Percentiles rank a stretch among this genome's conserved stretches.
Evolutionary conservation across 2,113 vertebrate species (phyloP).

Genomic region (Cnemophilus loriae): DNA sequence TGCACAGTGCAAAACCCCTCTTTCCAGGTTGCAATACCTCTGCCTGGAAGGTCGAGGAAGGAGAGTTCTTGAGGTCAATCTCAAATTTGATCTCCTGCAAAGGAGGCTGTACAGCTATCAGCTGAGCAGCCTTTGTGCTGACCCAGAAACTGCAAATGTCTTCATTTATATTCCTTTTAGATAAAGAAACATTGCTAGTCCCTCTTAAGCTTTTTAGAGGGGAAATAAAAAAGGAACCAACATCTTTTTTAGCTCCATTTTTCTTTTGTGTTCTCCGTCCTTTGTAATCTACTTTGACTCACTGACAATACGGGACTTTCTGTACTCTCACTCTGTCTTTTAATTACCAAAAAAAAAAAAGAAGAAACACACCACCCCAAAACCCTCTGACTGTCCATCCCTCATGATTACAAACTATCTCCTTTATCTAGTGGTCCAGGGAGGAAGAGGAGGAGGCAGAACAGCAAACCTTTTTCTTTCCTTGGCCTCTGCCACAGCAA

Average conservation of each 20-base stretch:
- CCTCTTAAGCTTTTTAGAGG: conserved; percentile 49
- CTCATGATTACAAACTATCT: conserved; percentile 41
- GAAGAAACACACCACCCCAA: not conserved
- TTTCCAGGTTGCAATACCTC: not conserved
- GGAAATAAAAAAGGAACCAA: not conserved
- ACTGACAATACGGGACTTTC: conserved; percentile 42
- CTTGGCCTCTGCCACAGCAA: conserved; percentile 1
- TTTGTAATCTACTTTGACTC: conserved; percentile 68
- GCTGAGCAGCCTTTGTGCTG: conserved; percentile 54
- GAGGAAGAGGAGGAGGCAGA: conserved; percentile 16
- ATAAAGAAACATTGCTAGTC: conserved; percentile 54
- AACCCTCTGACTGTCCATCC: not conserved
- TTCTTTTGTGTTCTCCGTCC: conserved; percentile 32
- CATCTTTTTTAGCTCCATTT: conserved; percentile 40
- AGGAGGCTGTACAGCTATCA: not conserved
- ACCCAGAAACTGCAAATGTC: conserved; percentile 60
- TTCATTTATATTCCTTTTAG: conserved; percentile 63
- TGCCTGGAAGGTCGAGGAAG: not conserved
- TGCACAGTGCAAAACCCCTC: not conserved
- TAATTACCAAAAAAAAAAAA: conserved; percentile 33
- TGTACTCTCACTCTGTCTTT: conserved; percentile 16
- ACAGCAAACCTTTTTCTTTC: conserved; percentile 11
- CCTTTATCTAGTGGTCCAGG: conserved; percentile 39
- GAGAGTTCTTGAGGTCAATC: conserved; percentile 22
- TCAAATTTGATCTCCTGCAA: not conserved